Conservation (phyloP, 2,113 vertebrate genomes). For the Chelonoidis abingdonii region DNA sequence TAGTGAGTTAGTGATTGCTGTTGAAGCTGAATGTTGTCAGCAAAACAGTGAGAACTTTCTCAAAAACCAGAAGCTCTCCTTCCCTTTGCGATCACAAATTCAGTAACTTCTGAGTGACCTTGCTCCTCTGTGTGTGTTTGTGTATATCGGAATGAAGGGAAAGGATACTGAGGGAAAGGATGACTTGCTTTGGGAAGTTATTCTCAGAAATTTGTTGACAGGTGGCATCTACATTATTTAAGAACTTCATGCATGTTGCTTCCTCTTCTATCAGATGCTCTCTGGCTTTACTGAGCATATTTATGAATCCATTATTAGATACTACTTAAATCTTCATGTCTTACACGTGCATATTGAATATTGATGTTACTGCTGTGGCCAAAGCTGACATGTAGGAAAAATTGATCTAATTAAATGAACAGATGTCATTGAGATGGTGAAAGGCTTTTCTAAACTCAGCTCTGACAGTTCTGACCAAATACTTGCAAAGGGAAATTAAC, state of each 20-base stretch:
- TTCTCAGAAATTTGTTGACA: neutral
- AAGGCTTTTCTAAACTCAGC: neutral
- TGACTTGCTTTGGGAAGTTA: neutral
- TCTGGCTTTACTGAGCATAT: neutral
- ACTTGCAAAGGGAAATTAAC: neutral
- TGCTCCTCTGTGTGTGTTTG: neutral
- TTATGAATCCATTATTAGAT: neutral
- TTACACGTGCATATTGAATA: accelerated
- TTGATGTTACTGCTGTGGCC: neutral
- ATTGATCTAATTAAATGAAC: slow-evolving; percentile 33
- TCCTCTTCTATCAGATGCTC: neutral
- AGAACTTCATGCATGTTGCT: neutral
- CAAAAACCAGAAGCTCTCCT: neutral
- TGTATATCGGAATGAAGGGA: neutral
- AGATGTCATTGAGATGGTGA: slow-evolving; percentile 11
- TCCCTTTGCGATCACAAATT: neutral
- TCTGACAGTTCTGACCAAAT: neutral
- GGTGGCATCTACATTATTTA: accelerated
- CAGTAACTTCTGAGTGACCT: neutral
- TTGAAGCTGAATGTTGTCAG: neutral
- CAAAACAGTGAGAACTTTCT: neutral
- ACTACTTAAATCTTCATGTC: neutral
- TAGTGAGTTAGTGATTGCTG: neutral
- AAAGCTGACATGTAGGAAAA: neutral
- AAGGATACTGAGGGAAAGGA: neutral